These are phyloP conservation scores for Dysdera silvatica DNA, from an alignment of 1,140 invertebrate genomes.

Conservation along the genomic window DNA sequence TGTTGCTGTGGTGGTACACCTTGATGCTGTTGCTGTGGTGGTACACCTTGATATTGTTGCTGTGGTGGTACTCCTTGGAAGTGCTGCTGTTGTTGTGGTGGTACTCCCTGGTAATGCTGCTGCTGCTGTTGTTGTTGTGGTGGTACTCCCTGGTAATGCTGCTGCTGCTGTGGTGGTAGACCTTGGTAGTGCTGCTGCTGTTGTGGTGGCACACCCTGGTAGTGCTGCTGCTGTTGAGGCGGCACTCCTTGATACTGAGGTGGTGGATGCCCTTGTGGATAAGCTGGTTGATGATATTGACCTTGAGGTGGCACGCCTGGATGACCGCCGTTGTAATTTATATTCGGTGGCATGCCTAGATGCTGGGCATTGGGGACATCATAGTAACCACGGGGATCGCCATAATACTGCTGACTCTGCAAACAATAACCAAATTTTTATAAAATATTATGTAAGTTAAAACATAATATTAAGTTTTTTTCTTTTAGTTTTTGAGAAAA, in stretches of 20 bases:
- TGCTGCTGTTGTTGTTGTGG: constrained; percentile 24
- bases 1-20: constrained; percentile 13
- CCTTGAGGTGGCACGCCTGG: constrained; percentile 4
- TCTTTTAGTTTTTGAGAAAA: not conserved
- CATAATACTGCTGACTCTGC: constrained; percentile 2
- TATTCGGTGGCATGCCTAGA: constrained; percentile 5
- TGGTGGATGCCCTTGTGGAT: constrained; percentile 17
- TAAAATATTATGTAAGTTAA: not conserved
- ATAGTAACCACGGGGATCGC: constrained; percentile 15
- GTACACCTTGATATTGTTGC: constrained; percentile 24
- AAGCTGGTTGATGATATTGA: constrained; percentile 16
- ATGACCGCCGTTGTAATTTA: constrained; percentile 11
- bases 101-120: constrained; percentile 28
- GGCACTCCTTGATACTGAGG: constrained; percentile 17
- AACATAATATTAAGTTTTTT: not conserved
- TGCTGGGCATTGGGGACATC: constrained; percentile 10
- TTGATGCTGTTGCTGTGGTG: constrained; percentile 26
- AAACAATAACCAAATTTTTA: not conserved
- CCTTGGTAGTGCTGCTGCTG: constrained; percentile 27
- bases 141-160: constrained; percentile 28
- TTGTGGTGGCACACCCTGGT: constrained; percentile 28
- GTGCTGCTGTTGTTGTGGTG: constrained; percentile 18
- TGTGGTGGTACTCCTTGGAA: constrained; percentile 9
- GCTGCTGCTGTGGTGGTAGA: constrained; percentile 18
- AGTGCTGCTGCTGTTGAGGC: constrained; percentile 22